Percentiles rank a stretch among this genome's conserved stretches.
Conservation (phyloP, 1,140 invertebrate species). For the Leptopilina boulardi region DNA sequence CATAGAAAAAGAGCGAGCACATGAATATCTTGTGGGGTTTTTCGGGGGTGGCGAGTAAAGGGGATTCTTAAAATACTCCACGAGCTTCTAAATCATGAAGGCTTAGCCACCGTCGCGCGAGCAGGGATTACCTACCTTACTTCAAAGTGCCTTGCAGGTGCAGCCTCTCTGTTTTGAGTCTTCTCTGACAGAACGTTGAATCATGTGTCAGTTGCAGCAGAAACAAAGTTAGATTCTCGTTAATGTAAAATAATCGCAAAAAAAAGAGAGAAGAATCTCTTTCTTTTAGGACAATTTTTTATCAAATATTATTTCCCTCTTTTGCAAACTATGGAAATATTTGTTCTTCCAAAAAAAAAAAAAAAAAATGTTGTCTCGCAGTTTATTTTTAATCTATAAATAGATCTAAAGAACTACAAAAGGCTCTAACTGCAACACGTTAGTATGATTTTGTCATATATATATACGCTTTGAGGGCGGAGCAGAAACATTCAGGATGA, state of each 20-base stretch:
- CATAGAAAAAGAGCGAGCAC: conserved; percentile 29
- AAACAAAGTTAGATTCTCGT: background rate
- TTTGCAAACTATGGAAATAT: too few species aligned
- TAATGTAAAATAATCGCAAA: background rate
- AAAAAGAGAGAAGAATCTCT: background rate
- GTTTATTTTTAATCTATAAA: conserved; percentile 75
- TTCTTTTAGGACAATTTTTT: too few species aligned
- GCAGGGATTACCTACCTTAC: conserved; percentile 73
- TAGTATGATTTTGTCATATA: conserved; percentile 60
- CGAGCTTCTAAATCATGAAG: conserved; percentile 75
- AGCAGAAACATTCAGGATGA: conserved; percentile 45
- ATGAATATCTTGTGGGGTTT: conserved; percentile 46
- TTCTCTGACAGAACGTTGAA: conserved; percentile 68
- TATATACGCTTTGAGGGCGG: conserved; percentile 40
- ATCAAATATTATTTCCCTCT: too few species aligned
- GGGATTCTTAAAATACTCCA: conserved; percentile 75
- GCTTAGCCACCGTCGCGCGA: conserved; percentile 72
- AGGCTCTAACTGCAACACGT: conserved; percentile 71
- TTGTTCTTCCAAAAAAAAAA: too few species aligned
- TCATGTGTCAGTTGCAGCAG: conserved; percentile 61
- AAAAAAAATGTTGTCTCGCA: conserved; percentile 66
- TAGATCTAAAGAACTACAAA: conserved; percentile 64
- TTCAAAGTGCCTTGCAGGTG: conserved; percentile 76
- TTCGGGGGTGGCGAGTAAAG: conserved; percentile 57
- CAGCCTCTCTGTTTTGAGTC: conserved; percentile 67